phyloP scores from a whole-genome alignment of 2,888 invertebrate species.

The Eubasilissa splendida region DNA sequence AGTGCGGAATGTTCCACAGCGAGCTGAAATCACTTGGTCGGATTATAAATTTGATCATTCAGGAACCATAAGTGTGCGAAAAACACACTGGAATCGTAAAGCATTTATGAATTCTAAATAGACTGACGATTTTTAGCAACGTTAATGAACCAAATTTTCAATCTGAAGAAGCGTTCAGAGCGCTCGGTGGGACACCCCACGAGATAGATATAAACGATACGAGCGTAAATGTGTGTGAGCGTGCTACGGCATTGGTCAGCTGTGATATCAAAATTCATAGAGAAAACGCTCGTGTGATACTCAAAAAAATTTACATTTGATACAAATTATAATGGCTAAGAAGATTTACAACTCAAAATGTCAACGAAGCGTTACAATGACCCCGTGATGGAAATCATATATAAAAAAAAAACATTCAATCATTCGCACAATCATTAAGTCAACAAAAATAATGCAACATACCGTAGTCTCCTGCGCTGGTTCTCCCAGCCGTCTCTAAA shows the following conservation, averaged over 20 bases:
- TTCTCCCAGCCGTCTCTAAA: conserved; percentile 16
- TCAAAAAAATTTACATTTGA: conserved; percentile 6
- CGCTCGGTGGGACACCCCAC: neutral
- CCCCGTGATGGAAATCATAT: conserved; percentile 21
- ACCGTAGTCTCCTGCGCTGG: conserved; percentile 29
- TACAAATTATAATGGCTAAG: conserved; percentile 24
- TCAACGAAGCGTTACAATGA: conserved; percentile 13
- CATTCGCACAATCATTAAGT: conserved; percentile 41
- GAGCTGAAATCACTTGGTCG: neutral
- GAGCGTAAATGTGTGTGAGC: neutral
- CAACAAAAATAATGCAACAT: conserved; percentile 38
- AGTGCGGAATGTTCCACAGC: neutral
- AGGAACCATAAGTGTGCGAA: too few species aligned
- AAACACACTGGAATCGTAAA: too few species aligned
- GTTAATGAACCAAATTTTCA: too few species aligned
- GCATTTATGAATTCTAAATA: too few species aligned
- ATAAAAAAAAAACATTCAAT: conserved; percentile 30
- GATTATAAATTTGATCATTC: too few species aligned
- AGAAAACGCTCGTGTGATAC: neutral
- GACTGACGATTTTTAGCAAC: too few species aligned
- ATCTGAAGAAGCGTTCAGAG: too few species aligned
- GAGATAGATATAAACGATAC: conserved; percentile 13
- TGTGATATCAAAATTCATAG: conserved; percentile 13
- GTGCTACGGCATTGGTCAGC: conserved; percentile 16
- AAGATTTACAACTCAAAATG: conserved; percentile 13